Evolutionary conservation across 1,140 invertebrate species (phyloP).

Genomic region (Phymorhynchus buccinoides): DNA sequence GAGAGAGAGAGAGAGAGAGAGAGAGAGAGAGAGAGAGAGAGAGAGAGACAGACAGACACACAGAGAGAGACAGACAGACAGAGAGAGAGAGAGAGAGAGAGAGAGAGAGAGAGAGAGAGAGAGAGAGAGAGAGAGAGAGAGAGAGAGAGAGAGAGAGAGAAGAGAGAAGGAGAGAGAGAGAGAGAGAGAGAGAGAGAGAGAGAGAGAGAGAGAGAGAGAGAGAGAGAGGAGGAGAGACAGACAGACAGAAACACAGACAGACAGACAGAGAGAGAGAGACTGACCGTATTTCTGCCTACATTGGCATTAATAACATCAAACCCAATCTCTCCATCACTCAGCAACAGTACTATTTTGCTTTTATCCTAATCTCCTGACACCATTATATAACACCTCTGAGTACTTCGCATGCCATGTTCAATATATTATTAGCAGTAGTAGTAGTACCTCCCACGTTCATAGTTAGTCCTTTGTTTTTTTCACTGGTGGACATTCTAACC

Average conservation of each 20-base stretch:
- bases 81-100: not conserved
- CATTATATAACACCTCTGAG: too few species aligned
- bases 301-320: too few species aligned
- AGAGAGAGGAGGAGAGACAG: constrained; percentile 2
- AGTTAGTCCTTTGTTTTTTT: too few species aligned
- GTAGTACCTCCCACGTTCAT: too few species aligned
- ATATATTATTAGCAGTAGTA: too few species aligned
- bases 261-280: not conserved
- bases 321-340: too few species aligned
- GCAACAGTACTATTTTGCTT: too few species aligned
- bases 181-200: not conserved
- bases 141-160: not conserved
- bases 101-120: not conserved
- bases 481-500: too few species aligned
- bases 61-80: not conserved
- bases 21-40: not conserved
- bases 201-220: constrained; percentile 2
- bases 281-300: too few species aligned
- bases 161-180: not conserved
- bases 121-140: not conserved
- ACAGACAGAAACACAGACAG: not conserved
- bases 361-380: too few species aligned
- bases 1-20: not conserved
- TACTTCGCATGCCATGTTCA: too few species aligned
- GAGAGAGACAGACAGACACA: not conserved